Evolutionary conservation across 2,888 invertebrate species (phyloP), one percentile per base, ranked within the genome.

Genomic region (Trissolcus japonicus): DNA sequence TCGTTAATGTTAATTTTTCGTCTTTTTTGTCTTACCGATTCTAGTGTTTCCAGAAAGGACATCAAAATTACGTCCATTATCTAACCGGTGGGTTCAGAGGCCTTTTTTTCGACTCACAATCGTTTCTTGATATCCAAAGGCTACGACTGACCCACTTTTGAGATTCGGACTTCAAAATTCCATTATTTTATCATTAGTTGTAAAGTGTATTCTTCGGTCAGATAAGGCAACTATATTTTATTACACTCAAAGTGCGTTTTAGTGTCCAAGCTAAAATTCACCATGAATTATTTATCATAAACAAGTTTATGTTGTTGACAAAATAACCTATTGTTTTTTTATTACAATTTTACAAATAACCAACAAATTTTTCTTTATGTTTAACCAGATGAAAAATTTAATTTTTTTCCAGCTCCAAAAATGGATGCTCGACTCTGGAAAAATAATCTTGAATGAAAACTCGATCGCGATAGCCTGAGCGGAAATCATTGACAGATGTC

Each of bases 401-500:
- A 57, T n/a, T 54, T 61, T 54, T 61, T 61, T 55, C 11, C 9
- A 9, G 46, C 14, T 7, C 14, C 21, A 51, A 0, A 25, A 71
- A 62, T 50, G 62, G 53, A 63, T 56, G 59, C 57, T 63, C 40
- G 40, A n/a, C n/a, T 56, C 48, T 59, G 72, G 57, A 53, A 72
- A n/a, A 63, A 65, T 40, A 66, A 73, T 65, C 72, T 65, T 60
- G 72, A 60, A 65, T 65, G 0, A 65, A 60, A 72, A 72, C 65
- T 60, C 48, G 61, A 51, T 63, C 63, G 63, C 54, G 63, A 65
- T 65, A 17, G 62, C 53, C 46, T 53, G 35, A 57, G 53, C 63
- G 71, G 72, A 72, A 72, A 65, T 46, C 41, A 60, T 65, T 72
- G 72, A 72, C 72, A 72, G 55, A 72, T 72, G 65, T 72, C 72